Conservation (phyloP, 92 coral and sea anemone genomes). For the Hydrozoanthus gracilis region DNA sequence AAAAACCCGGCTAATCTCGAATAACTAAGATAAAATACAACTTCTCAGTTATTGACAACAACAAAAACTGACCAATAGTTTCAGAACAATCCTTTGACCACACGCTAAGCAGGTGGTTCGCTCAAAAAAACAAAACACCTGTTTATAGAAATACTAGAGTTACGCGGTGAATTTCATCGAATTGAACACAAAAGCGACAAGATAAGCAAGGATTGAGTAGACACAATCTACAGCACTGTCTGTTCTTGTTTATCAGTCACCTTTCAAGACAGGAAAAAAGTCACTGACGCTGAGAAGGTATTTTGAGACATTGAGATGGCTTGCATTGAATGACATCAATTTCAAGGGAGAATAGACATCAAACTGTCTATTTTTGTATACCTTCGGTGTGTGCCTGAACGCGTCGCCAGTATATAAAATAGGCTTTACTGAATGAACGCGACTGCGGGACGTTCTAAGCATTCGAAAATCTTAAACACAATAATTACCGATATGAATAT, state of each 20-base stretch:
- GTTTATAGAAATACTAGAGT: neutral
- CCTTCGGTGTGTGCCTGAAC: no score
- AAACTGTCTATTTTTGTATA: no score
- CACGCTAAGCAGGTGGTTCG: slow-evolving; percentile 15
- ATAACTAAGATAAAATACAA: no score
- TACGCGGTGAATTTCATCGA: neutral
- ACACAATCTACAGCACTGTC: neutral
- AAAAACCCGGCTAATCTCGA: neutral
- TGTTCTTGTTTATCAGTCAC: neutral
- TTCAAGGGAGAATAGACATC: no score
- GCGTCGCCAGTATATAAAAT: no score
- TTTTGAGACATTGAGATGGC: neutral
- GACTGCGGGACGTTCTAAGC: no score
- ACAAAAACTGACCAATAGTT: slow-evolving; percentile 1
- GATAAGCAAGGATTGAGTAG: neutral
- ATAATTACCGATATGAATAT: no score
- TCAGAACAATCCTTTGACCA: neutral
- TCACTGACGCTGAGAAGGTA: neutral
- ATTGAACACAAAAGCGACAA: neutral
- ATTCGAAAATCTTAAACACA: no score
- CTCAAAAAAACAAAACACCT: slow-evolving; percentile 6
- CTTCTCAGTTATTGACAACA: neutral
- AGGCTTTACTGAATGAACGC: no score
- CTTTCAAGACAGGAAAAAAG: neutral
- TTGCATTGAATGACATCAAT: no score